These are phyloP conservation scores for Habropoda laboriosa DNA, from an alignment of 1,140 invertebrate species.

Conservation along the genomic window DNA sequence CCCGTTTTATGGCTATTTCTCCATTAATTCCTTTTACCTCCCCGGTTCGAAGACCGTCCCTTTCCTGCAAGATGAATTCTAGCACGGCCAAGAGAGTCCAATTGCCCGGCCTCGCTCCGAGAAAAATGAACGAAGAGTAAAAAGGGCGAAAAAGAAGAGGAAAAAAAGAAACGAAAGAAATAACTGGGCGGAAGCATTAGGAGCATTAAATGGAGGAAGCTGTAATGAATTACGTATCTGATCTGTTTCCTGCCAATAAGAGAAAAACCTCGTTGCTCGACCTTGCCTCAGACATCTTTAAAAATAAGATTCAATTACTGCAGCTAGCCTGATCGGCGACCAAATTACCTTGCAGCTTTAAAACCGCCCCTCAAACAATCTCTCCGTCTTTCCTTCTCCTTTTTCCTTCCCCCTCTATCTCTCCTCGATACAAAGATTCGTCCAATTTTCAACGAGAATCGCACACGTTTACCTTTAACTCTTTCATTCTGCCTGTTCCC, in stretches of 20 bases:
- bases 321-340: not conserved
- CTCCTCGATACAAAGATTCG: no score
- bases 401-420: no score
- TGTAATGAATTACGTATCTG: constrained; percentile 23
- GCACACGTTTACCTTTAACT: no score
- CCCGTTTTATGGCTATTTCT: constrained; percentile 6
- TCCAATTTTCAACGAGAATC: no score
- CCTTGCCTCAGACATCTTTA: constrained; percentile 2
- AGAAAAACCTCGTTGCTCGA: not conserved
- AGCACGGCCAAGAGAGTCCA: not conserved
- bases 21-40: not conserved
- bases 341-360: not conserved
- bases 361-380: not conserved
- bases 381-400: no score
- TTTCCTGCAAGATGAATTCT: constrained; percentile 10
- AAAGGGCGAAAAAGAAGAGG: no score
- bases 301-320: constrained; percentile 11
- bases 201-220: constrained; percentile 22
- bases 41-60: not conserved
- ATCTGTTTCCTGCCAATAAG: constrained; percentile 10
- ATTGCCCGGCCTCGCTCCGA: not conserved
- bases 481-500: no score
- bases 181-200: constrained; percentile 18
- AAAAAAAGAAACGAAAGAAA: no score
- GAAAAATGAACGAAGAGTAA: no score